phyloP scores from a whole-genome alignment of 2,797 vertebrate genomes.

The Girardinus metallicus region DNA sequence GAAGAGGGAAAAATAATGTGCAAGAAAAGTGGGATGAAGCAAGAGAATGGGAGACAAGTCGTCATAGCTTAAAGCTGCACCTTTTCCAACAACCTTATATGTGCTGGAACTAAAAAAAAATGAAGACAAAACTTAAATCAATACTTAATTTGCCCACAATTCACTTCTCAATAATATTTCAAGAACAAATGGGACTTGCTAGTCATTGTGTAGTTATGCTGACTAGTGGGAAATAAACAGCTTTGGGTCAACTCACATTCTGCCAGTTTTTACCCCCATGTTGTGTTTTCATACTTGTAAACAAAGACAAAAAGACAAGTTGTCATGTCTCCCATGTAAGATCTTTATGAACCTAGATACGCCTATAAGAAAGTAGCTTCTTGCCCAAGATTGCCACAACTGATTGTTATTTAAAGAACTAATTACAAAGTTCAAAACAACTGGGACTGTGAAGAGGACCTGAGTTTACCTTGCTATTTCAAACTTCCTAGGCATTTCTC shows the following conservation, averaged over 20 bases:
- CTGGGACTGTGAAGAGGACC: not conserved
- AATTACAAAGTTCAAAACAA: not conserved
- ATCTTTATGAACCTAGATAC: not conserved
- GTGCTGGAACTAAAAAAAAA: not conserved
- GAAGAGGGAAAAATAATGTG: not conserved
- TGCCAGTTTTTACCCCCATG: not conserved
- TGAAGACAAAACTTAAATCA: not conserved
- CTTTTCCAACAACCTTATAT: not conserved
- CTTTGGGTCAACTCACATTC: not conserved
- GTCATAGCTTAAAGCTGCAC: not conserved
- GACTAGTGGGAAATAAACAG: not conserved
- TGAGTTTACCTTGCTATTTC: not conserved
- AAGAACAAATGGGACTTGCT: not conserved
- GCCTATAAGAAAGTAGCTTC: not conserved
- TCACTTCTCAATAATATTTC: not conserved
- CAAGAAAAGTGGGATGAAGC: slow-evolving; percentile 10
- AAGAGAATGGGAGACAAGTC: not conserved
- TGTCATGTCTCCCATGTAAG: not conserved
- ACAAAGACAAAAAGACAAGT: not conserved
- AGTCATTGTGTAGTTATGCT: not conserved
- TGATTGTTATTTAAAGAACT: not conserved
- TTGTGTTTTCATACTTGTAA: not conserved
- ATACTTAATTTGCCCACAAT: not conserved
- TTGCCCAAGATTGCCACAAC: too few species aligned
- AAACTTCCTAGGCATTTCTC: not conserved